Evolutionary conservation across 2,888 invertebrate genomes (phyloP).

Genomic region (Allolobophora icterica): DNA sequence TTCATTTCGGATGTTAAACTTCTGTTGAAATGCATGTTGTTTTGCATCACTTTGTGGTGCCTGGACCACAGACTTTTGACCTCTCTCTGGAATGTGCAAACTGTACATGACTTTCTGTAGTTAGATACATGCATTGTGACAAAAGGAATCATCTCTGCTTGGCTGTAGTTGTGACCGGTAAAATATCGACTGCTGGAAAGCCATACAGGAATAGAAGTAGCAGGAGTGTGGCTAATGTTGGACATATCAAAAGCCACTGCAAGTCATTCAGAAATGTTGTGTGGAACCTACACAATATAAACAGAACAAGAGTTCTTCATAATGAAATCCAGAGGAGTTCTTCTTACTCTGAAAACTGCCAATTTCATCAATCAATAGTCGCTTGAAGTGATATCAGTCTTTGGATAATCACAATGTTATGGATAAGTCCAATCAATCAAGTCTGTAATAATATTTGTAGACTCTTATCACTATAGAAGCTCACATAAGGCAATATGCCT

Average conservation of each 20-base stretch:
- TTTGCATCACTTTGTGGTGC: background rate
- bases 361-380: background rate
- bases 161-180: slow-evolving; percentile 38
- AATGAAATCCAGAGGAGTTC: background rate
- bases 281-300: slow-evolving; percentile 39
- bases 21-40: background rate
- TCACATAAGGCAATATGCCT: too few relatives aligned
- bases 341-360: background rate
- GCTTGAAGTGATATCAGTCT: too few relatives aligned
- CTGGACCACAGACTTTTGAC: background rate
- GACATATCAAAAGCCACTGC: slow-evolving; percentile 44
- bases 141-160: slow-evolving; percentile 37
- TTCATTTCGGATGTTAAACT: background rate
- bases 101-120: background rate
- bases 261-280: slow-evolving; percentile 38
- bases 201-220: slow-evolving; percentile 42
- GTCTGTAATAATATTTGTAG: too few relatives aligned
- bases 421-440: too few relatives aligned
- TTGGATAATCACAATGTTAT: too few relatives aligned
- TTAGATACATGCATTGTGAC: background rate
- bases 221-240: slow-evolving; percentile 37
- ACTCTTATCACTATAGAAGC: too few relatives aligned
- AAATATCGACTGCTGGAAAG: slow-evolving; percentile 44
- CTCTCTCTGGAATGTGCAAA: background rate
- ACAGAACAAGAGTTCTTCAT: background rate